Conservation (phyloP, 2,797 vertebrate genomes). For the Rousettus madagascariensis region DNA sequence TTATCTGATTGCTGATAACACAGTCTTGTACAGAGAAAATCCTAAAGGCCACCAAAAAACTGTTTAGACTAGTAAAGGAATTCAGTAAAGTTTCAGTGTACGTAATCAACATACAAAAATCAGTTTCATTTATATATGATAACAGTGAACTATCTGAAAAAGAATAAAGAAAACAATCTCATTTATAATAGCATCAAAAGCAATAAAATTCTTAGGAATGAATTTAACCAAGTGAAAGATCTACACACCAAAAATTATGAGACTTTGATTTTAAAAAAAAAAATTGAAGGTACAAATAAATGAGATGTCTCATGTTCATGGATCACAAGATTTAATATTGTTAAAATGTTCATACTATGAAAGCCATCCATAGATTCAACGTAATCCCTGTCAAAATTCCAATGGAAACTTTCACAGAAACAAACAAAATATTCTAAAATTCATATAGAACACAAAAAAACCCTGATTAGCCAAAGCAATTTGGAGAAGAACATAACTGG, state of each 20-base stretch:
- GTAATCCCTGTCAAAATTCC: neutral
- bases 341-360: neutral
- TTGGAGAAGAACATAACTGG: neutral
- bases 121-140: neutral
- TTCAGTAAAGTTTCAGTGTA: neutral
- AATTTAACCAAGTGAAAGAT: neutral
- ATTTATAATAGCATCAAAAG: neutral
- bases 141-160: neutral
- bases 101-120: neutral
- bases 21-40: neutral
- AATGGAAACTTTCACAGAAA: neutral
- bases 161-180: neutral
- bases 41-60: neutral
- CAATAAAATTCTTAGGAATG: neutral
- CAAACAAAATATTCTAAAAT: neutral
- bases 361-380: neutral
- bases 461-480: neutral
- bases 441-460: neutral
- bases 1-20: neutral
- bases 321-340: neutral
- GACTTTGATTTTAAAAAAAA: neutral
- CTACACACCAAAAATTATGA: neutral
- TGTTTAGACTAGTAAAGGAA: neutral
- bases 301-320: neutral
- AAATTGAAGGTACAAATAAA: neutral